Evolutionary conservation across 2,113 vertebrate genomes (phyloP).

Genomic region (Misgurnus mizolepis): DNA sequence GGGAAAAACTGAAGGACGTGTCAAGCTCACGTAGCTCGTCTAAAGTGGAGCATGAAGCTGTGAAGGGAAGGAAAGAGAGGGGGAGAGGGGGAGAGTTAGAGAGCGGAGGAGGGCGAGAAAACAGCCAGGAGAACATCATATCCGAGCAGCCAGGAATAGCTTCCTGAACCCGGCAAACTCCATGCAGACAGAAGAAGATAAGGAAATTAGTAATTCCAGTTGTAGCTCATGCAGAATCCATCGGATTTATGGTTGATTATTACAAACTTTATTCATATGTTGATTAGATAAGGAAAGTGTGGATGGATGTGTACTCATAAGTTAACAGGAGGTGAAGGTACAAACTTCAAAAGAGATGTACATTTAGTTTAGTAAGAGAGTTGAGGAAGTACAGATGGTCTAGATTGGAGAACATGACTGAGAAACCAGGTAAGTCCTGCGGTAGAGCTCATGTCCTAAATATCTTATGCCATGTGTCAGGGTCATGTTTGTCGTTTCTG

Average conservation of each 20-base stretch:
- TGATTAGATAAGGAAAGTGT: not conserved
- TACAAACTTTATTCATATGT: not conserved
- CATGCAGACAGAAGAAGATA: not conserved
- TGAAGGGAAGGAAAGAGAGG: slow-evolving; percentile 21
- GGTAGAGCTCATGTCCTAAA: not conserved
- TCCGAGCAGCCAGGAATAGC: slow-evolving; percentile 56
- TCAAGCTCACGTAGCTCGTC: slow-evolving; percentile 35
- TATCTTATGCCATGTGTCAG: not conserved
- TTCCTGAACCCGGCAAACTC: slow-evolving; percentile 44
- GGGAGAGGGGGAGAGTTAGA: not conserved
- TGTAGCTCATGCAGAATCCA: not conserved
- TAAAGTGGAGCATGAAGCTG: slow-evolving; percentile 30
- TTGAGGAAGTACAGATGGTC: slow-evolving; percentile 26
- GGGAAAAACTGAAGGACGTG: slow-evolving; percentile 11
- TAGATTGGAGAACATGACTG: slow-evolving; percentile 24
- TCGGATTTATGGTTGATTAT: too few relatives aligned
- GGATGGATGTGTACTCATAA: not conserved
- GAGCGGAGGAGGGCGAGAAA: not conserved
- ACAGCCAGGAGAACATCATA: slow-evolving; percentile 39
- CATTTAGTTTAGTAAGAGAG: not conserved
- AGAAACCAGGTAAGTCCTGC: slow-evolving; percentile 43
- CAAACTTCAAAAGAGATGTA: not conserved
- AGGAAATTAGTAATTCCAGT: not conserved
- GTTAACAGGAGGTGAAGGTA: not conserved
- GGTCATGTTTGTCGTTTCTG: too few relatives aligned